These are phyloP conservation scores for Camponotus vicinus DNA, from an alignment of 1,140 invertebrate species.

Conservation along the genomic window DNA sequence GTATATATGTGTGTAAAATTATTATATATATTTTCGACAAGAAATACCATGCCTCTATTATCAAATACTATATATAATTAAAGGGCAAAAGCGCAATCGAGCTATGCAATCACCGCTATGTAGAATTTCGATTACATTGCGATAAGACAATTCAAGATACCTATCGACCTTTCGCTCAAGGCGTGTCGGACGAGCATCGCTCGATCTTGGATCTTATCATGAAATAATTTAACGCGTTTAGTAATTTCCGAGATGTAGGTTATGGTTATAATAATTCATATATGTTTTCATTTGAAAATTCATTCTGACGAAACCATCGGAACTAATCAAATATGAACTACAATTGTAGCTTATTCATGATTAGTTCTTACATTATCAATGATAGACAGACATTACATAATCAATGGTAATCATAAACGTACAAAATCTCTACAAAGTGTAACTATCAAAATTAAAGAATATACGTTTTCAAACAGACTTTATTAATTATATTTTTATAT, in stretches of 20 bases:
- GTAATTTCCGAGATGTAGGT: neutral
- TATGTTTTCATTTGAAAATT: neutral
- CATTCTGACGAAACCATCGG: neutral
- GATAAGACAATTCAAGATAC: slow-evolving; percentile 2
- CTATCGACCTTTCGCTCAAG: neutral
- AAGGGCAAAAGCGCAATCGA: neutral
- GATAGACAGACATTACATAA: too few species aligned
- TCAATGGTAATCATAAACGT: too few species aligned
- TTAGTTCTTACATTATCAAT: too few species aligned
- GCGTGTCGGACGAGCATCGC: neutral
- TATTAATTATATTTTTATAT: too few species aligned
- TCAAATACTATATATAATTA: neutral
- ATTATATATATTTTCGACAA: too few species aligned
- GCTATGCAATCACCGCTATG: neutral
- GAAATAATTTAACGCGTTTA: neutral
- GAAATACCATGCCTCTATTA: slow-evolving; percentile 1
- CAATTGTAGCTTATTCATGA: neutral
- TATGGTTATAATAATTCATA: neutral
- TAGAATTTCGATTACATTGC: neutral
- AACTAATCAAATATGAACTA: neutral
- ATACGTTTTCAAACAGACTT: too few species aligned
- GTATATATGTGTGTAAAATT: too few species aligned
- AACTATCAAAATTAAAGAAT: too few species aligned
- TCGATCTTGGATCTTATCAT: slow-evolving; percentile 2
- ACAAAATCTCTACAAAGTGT: too few species aligned